Conservation (phyloP, 2,113 vertebrate species). For the Oreotrochilus melanogaster region DNA sequence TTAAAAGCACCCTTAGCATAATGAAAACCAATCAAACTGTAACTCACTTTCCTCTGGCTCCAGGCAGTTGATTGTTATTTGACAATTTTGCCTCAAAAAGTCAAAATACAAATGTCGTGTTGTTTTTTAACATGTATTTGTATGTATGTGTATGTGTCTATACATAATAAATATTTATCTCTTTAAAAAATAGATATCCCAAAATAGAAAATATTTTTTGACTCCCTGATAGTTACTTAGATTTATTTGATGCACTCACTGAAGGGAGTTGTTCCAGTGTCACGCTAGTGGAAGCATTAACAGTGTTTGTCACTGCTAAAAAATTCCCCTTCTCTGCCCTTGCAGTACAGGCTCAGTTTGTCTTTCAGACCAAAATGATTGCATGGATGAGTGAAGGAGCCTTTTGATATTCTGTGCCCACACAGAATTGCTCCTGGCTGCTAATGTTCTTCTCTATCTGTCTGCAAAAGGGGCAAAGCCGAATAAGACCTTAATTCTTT, state of each 20-base stretch:
- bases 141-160: too few relatives aligned
- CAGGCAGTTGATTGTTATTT: not conserved
- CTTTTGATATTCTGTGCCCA: conserved; percentile 10
- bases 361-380: not conserved
- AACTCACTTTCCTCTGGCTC: not conserved
- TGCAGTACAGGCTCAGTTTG: not conserved
- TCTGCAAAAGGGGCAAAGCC: conserved; percentile 8
- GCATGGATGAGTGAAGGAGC: not conserved
- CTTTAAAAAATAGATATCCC: too few relatives aligned
- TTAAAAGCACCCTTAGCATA: not conserved
- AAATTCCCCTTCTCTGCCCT: not conserved
- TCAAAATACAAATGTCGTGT: not conserved
- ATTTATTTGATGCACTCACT: not conserved
- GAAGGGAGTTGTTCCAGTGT: not conserved
- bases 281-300: not conserved
- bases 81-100: not conserved
- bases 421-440: not conserved
- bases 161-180: too few relatives aligned
- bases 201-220: not conserved
- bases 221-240: not conserved
- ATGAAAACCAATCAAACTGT: not conserved
- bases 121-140: not conserved
- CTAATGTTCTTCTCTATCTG: not conserved
- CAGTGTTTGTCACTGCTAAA: not conserved
- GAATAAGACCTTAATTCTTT: conserved; percentile 13